phyloP scores from a whole-genome alignment of 2,113 vertebrate species.

The Ariopsis seemanni region DNA sequence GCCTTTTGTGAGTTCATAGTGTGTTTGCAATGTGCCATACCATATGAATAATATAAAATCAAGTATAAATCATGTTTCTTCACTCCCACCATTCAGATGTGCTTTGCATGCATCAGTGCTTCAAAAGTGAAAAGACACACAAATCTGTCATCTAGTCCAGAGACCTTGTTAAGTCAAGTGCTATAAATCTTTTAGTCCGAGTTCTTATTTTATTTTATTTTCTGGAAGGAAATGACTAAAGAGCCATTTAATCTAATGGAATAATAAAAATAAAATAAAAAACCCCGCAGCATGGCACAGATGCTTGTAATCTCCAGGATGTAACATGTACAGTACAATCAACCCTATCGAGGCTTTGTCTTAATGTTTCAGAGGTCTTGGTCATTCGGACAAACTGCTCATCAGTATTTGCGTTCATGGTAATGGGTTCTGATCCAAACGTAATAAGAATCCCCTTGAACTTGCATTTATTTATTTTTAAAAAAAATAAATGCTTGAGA shows the following conservation, averaged over 20 bases:
- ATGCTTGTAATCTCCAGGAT: constrained; percentile 60
- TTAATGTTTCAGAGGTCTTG: background rate
- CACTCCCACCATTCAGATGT: background rate
- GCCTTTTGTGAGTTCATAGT: background rate
- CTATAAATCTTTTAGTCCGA: constrained; percentile 60
- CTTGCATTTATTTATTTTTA: background rate
- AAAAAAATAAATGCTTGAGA: background rate
- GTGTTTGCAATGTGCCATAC: background rate
- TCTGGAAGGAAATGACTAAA: constrained; percentile 50
- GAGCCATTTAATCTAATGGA: constrained; percentile 56
- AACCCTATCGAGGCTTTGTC: constrained; percentile 39
- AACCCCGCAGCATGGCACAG: constrained; percentile 26
- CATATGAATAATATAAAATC: background rate
- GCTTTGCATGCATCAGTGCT: background rate
- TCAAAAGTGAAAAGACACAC: background rate
- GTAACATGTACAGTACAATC: constrained; percentile 56
- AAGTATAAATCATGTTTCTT: background rate
- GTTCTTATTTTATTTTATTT: background rate
- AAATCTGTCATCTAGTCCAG: constrained; percentile 12
- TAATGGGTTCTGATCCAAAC: background rate
- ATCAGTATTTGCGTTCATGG: background rate
- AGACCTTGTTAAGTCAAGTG: constrained; percentile 30
- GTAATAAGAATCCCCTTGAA: background rate
- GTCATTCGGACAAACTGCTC: background rate
- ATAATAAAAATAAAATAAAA: constrained; percentile 47